phyloP scores from a whole-genome alignment of 2,888 invertebrate species.

The Morpho helenor region DNA sequence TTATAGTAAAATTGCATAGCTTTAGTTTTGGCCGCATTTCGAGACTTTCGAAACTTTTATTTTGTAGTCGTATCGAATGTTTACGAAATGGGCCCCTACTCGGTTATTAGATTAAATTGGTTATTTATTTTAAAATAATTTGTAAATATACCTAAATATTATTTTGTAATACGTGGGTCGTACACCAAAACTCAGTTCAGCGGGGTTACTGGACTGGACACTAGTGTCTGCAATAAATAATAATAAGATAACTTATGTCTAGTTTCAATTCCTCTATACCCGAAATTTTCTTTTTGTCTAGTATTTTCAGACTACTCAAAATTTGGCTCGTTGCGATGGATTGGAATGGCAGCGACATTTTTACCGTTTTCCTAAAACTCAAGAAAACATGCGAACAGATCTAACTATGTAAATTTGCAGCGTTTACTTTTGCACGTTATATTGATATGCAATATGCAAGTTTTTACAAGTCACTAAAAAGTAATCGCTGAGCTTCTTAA shows the following conservation, averaged over 20 bases:
- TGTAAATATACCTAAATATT: conserved; percentile 62
- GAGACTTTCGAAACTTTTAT: conserved; percentile 13
- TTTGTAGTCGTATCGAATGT: conserved; percentile 9
- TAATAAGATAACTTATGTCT: conserved; percentile 42
- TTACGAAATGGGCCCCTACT: conserved; percentile 34
- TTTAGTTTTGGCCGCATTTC: conserved; percentile 21
- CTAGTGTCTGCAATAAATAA: conserved; percentile 78
- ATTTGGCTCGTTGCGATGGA: no score
- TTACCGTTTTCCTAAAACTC: no score
- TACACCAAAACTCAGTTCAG: conserved; percentile 61
- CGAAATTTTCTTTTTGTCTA: no score
- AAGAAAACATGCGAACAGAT: no score
- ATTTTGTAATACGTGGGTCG: conserved; percentile 55
- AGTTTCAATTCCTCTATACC: conserved; percentile 33
- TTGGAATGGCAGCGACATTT: no score
- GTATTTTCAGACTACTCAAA: no score
- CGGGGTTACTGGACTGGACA: conserved; percentile 68
- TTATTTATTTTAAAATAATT: conserved; percentile 65
- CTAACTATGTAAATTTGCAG: no score
- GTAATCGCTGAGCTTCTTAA: no score
- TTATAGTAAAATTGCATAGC: conserved; percentile 30
- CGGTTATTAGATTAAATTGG: conserved; percentile 63
- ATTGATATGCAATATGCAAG: no score
- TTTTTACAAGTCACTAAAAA: no score
- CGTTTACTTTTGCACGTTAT: no score